A percentile compares a stretch with the other conserved stretches of the same genome.
These are phyloP conservation scores for Blastobasis lacticolella DNA, from an alignment of 2,888 invertebrate species.

Conservation along the genomic window DNA sequence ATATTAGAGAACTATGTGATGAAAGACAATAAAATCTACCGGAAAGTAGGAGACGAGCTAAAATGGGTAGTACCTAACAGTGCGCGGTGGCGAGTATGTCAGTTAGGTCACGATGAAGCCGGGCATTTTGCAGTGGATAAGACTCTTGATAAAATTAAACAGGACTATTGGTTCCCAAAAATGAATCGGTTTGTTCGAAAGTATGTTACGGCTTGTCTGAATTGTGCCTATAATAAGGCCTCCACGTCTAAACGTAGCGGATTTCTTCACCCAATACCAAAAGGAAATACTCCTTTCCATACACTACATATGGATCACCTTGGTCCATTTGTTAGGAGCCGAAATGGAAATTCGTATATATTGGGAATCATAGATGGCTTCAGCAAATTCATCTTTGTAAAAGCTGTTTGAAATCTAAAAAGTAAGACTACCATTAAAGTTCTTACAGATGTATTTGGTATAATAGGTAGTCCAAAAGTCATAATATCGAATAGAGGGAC, in stretches of 20 bases:
- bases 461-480: slow-evolving; percentile 11
- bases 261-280: slow-evolving; percentile 8
- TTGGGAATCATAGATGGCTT: slow-evolving; percentile 13
- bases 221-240: slow-evolving; percentile 10
- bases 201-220: slow-evolving; percentile 12
- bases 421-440: neutral
- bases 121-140: slow-evolving; percentile 16
- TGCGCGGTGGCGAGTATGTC: slow-evolving; percentile 15
- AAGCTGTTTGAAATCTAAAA: slow-evolving; percentile 9
- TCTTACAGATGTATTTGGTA: slow-evolving; percentile 6
- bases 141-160: slow-evolving; percentile 9
- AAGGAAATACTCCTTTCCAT: slow-evolving; percentile 8
- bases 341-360: slow-evolving; percentile 6
- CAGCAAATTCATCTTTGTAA: slow-evolving; percentile 15
- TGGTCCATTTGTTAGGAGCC: slow-evolving; percentile 13
- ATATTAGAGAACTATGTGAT: too few relatives aligned
- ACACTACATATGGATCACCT: slow-evolving; percentile 14
- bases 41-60: too few relatives aligned
- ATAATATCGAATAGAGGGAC: neutral
- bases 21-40: too few relatives aligned
- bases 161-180: slow-evolving; percentile 14
- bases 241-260: slow-evolving; percentile 6
- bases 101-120: slow-evolving; percentile 10
- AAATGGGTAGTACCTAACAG: slow-evolving; percentile 17
- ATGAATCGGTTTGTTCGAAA: slow-evolving; percentile 15